phyloP scores from a whole-genome alignment of 2,113 vertebrate species.

The Gallinago undulata region DNA sequence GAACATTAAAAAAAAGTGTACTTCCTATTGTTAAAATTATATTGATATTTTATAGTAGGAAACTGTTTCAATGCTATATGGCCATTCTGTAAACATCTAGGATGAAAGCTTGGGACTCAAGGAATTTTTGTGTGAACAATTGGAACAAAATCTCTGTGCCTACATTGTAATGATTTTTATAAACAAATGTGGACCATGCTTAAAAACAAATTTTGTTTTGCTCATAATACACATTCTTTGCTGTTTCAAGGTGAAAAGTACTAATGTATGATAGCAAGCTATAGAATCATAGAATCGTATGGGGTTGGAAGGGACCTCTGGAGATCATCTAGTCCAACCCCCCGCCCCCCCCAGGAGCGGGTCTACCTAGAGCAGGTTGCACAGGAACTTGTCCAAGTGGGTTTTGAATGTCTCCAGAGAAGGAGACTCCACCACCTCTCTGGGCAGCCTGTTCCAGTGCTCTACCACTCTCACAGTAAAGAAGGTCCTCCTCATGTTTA shows the following conservation, averaged over 20 bases:
- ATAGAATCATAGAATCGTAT: too few species aligned
- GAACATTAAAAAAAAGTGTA: not conserved
- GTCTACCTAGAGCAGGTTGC: too few species aligned
- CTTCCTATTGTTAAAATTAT: not conserved
- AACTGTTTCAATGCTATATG: not conserved
- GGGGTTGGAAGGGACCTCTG: too few species aligned
- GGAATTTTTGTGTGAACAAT: not conserved
- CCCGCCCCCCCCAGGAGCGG: too few species aligned
- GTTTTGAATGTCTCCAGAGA: too few species aligned
- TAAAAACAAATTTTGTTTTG: not conserved
- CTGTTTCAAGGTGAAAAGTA: not conserved
- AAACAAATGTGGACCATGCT: not conserved
- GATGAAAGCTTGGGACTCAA: not conserved
- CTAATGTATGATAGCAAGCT: not conserved
- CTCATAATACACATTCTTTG: not conserved
- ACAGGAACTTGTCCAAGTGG: too few species aligned
- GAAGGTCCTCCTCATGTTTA: too few species aligned
- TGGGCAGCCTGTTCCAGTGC: too few species aligned
- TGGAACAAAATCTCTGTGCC: not conserved
- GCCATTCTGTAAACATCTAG: not conserved
- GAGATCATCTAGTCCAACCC: too few species aligned
- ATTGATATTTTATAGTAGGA: not conserved
- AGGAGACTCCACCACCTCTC: too few species aligned
- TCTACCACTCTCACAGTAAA: too few species aligned
- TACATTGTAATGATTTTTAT: not conserved